These are phyloP conservation scores for Nyleta sp. DNA, from an alignment of 2,888 invertebrate genomes.

Conservation along the genomic window DNA sequence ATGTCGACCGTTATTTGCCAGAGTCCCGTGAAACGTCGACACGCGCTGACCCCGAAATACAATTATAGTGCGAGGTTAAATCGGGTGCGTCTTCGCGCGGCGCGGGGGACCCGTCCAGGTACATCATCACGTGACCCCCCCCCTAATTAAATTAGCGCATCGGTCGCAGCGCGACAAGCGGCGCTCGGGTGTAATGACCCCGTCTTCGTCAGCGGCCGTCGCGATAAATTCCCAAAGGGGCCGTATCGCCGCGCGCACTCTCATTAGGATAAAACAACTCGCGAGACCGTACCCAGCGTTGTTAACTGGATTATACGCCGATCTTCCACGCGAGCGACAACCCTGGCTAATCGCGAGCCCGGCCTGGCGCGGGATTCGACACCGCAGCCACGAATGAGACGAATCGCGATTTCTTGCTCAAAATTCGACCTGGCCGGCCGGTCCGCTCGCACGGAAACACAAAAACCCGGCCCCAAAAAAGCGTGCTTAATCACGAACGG, in stretches of 20 bases:
- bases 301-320: constrained; percentile 74
- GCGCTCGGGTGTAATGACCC: constrained; percentile 76
- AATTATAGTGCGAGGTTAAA: constrained; percentile 36
- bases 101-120: constrained; percentile 29
- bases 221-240: constrained; percentile 77
- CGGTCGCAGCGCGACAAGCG: constrained; percentile 48
- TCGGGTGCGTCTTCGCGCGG: constrained; percentile 19
- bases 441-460: not conserved
- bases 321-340: constrained; percentile 64
- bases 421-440: constrained; percentile 48
- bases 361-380: constrained; percentile 38
- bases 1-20: not conserved
- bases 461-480: constrained; percentile 1
- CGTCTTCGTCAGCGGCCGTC: constrained; percentile 69
- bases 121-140: constrained; percentile 54
- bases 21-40: constrained; percentile 41
- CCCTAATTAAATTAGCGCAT: constrained; percentile 62
- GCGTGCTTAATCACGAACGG: constrained; percentile 17
- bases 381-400: constrained; percentile 54
- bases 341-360: constrained; percentile 55
- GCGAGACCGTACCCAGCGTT: constrained; percentile 67
- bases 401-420: constrained; percentile 63
- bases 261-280: constrained; percentile 80
- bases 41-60: constrained; percentile 48
- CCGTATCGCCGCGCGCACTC: constrained; percentile 76